Evolutionary conservation across 2,113 vertebrate genomes (phyloP), one percentile per base, ranked within the genome.

Genomic region (Silurus asotus): DNA sequence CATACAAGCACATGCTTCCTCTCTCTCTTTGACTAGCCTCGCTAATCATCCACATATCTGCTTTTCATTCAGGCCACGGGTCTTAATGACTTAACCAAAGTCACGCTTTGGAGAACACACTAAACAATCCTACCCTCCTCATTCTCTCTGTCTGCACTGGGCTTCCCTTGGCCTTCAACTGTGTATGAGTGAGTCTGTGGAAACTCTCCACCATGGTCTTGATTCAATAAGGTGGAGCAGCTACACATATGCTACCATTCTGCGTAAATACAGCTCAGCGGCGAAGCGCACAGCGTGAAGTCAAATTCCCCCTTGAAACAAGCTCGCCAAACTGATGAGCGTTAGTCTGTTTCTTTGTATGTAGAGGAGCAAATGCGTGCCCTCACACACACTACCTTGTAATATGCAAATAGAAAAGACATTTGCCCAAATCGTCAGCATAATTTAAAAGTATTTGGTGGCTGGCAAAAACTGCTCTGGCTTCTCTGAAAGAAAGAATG

Each of bases 81-180:
- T 92, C 87, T 90, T 93, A 91, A 92, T 92, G 90, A 90, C 93
- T 93, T 89, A 89, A 91, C 89, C 93, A 92, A 94, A 89, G 93
- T 94, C 82, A 93, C 93, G 90, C 90, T 92, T 92, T 84, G 87
- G 88, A 92, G 89, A 93, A 90, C 3, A 89, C 83, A 92, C 92
- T 83, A 88, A 92, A 84, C 91, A 91, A 92, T 92, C 92, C 87
- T 78, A 59, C 67, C 85, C 80, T 58, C 69, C 23, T 53, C 49
- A 25, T 55, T 82, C 62, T 77, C 84, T 61, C 62, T n/a, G 8
- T 55, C 86, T 81, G 81, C 88, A 69, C 75, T 87, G 83, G 86
- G 83, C 67, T 89, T 86, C 86, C 86, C 70, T 87, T 59, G 80
- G 67, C 69, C 69, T 85, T 87, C 48, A 58, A 82, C 37, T 83